Percentiles rank a stretch among this genome's conserved stretches.
Conservation (phyloP, 2,113 vertebrate species). For the Campylorhamphus procurvoides region DNA sequence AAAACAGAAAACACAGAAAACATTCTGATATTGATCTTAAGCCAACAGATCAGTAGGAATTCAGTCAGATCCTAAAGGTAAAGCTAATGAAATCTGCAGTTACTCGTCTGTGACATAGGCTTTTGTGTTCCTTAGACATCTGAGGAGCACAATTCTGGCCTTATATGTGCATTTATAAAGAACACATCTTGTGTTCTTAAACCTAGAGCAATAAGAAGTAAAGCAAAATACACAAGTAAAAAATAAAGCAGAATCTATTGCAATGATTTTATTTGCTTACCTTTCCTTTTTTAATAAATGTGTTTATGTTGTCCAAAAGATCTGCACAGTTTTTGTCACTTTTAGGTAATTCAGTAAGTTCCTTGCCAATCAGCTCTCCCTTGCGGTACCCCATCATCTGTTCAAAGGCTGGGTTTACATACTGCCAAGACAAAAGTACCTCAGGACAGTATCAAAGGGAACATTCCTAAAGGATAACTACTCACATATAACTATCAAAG, state of each 20-base stretch:
- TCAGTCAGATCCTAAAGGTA: not conserved
- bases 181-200: not conserved
- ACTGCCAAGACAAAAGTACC: conserved; percentile 75
- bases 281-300: conserved; percentile 93
- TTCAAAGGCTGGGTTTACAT: conserved; percentile 95
- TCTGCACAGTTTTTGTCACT: conserved; percentile 90
- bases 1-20: not conserved
- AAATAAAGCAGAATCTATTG: not conserved
- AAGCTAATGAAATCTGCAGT: not conserved
- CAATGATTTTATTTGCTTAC: conserved; percentile 63
- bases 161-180: not conserved
- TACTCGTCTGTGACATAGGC: not conserved
- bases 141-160: not conserved
- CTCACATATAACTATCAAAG: not conserved
- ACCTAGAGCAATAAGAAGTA: not conserved
- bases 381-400: conserved; percentile 93
- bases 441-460: not conserved
- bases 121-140: not conserved
- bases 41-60: not conserved
- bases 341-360: conserved; percentile 88
- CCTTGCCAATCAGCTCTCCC: conserved; percentile 93
- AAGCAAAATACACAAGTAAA: not conserved
- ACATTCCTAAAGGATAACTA: not conserved
- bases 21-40: not conserved
- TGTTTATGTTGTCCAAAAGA: conserved; percentile 91